phyloP scores from a whole-genome alignment of 2,797 vertebrate genomes.

The Oreochromis grahami region DNA sequence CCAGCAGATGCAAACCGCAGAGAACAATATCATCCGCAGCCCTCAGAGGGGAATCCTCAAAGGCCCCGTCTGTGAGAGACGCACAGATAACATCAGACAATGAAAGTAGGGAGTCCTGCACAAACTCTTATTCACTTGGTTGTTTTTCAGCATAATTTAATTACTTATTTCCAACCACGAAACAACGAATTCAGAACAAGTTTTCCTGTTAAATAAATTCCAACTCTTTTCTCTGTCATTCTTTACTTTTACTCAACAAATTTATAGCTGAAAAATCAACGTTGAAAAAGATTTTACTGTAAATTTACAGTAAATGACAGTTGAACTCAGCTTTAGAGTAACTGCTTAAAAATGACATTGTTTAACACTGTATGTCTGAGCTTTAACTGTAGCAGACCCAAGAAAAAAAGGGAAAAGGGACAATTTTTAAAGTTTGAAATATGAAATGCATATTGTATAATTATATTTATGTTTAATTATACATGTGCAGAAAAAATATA shows the following conservation, averaged over 20 bases:
- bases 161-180: not conserved
- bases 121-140: not conserved
- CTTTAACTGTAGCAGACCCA: not conserved
- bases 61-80: constrained; percentile 38
- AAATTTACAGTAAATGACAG: not conserved
- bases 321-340: not conserved
- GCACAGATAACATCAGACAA: constrained; percentile 46
- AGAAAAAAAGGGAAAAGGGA: not conserved
- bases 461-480: not conserved
- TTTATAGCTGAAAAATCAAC: not conserved
- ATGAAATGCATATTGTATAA: not conserved
- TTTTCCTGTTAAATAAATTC: not conserved
- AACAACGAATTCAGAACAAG: not conserved
- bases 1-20: constrained; percentile 76
- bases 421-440: not conserved
- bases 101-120: constrained; percentile 23
- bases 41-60: constrained; percentile 56
- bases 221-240: not conserved
- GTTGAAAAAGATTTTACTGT: not conserved
- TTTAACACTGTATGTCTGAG: not conserved
- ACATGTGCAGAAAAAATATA: not conserved
- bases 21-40: constrained; percentile 57
- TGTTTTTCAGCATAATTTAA: not conserved
- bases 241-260: not conserved
- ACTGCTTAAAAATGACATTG: not conserved